These are phyloP conservation scores for Mimas tiliae DNA, from an alignment of 2,888 invertebrate genomes.

Conservation along the genomic window DNA sequence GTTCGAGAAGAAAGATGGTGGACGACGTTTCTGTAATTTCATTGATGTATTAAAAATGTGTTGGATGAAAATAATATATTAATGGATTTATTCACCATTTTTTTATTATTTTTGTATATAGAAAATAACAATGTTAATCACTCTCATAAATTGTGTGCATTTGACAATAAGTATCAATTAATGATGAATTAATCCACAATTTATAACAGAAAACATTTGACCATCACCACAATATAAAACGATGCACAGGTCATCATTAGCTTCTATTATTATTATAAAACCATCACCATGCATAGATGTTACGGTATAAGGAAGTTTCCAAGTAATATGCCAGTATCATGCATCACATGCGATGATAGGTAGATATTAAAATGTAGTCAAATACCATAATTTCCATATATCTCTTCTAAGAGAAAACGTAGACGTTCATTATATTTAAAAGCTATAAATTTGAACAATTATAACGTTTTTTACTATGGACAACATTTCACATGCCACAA, in stretches of 20 bases:
- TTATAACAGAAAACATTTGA: background rate
- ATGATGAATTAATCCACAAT: constrained; percentile 2
- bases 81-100: background rate
- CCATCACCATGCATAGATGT: constrained; percentile 27
- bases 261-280: constrained; percentile 6
- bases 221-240: constrained; percentile 22
- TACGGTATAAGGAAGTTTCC: background rate
- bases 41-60: constrained; percentile 6
- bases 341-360: constrained; percentile 18
- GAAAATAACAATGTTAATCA: background rate
- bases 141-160: background rate
- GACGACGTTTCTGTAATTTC: constrained; percentile 90
- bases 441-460: background rate
- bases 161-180: background rate
- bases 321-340: constrained; percentile 11
- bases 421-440: background rate
- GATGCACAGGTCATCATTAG: background rate
- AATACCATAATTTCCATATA: background rate
- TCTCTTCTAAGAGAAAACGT: background rate
- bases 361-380: constrained; percentile 3
- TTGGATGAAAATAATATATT: background rate
- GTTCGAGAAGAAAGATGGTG: constrained; percentile 96
- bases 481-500: constrained; percentile 28
- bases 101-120: background rate
- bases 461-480: background rate